These are phyloP conservation scores for Lochmaea capreae DNA, from an alignment of 2,888 invertebrate genomes.

Conservation along the genomic window DNA sequence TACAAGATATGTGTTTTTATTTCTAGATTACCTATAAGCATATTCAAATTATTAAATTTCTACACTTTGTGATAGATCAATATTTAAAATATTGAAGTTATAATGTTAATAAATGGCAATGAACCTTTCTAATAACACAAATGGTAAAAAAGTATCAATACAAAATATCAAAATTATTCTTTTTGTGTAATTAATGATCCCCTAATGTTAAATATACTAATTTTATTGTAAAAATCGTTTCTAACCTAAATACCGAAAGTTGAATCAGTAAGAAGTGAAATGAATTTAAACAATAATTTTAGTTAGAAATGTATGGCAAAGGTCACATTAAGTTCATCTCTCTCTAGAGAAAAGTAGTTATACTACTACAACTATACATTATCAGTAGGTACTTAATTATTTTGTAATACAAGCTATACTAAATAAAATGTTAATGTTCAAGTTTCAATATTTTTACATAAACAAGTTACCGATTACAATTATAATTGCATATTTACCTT, in stretches of 20 bases:
- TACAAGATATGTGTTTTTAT: background rate
- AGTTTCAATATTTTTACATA: too few relatives aligned
- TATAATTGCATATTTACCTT: too few relatives aligned
- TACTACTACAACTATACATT: too few relatives aligned
- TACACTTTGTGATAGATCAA: background rate
- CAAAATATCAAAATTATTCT: too few relatives aligned
- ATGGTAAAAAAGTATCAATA: background rate
- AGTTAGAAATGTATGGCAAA: conserved; percentile 4
- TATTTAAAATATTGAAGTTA: background rate
- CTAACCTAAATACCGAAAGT: background rate
- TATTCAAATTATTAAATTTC: background rate
- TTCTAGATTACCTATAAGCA: background rate
- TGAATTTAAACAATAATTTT: background rate
- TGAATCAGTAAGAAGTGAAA: background rate
- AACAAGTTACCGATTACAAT: too few relatives aligned
- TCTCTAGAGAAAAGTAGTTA: background rate
- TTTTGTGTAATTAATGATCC: too few relatives aligned
- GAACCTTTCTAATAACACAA: background rate
- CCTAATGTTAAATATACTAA: too few relatives aligned
- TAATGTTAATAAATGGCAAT: background rate
- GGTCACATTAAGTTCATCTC: conserved; percentile 4
- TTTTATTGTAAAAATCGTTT: background rate
- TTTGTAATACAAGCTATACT: too few relatives aligned
- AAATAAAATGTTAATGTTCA: too few relatives aligned
- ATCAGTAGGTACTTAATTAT: too few relatives aligned